Conservation (phyloP, 2,888 invertebrate species). For the Eilema griseolum region DNA sequence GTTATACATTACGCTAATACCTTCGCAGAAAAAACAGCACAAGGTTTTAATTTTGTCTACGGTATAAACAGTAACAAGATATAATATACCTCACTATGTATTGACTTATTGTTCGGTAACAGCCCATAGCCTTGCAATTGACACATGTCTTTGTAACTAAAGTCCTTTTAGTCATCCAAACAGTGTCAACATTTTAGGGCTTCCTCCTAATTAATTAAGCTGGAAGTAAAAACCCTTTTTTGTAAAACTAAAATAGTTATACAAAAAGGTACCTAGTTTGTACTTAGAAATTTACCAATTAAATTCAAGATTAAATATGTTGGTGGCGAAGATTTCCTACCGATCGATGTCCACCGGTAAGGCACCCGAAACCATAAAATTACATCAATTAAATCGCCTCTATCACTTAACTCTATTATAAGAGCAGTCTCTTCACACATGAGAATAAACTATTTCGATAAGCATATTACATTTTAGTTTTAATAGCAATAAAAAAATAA, state of each 20-base stretch:
- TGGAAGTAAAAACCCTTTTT: too few species aligned
- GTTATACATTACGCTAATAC: neutral
- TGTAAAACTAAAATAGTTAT: neutral
- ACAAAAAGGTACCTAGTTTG: neutral
- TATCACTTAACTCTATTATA: too few species aligned
- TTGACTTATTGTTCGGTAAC: neutral
- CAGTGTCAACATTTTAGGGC: too few species aligned
- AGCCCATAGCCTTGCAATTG: neutral
- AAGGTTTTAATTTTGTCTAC: neutral
- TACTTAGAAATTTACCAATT: neutral
- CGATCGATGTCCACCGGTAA: too few species aligned
- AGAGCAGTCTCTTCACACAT: too few species aligned
- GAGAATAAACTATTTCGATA: too few species aligned
- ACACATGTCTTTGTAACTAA: neutral
- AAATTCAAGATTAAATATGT: neutral
- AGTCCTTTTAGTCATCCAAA: neutral
- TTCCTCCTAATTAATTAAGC: neutral
- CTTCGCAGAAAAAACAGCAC: neutral
- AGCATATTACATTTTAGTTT: too few species aligned
- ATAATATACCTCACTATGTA: neutral
- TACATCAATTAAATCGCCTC: too few species aligned
- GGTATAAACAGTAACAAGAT: neutral
- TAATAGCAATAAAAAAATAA: too few species aligned
- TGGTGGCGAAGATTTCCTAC: too few species aligned
- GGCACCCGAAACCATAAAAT: too few species aligned